These are phyloP conservation scores for Hydrozoanthus tunicans DNA, from an alignment of 64 coral and sea anemone species.

Conservation along the genomic window DNA sequence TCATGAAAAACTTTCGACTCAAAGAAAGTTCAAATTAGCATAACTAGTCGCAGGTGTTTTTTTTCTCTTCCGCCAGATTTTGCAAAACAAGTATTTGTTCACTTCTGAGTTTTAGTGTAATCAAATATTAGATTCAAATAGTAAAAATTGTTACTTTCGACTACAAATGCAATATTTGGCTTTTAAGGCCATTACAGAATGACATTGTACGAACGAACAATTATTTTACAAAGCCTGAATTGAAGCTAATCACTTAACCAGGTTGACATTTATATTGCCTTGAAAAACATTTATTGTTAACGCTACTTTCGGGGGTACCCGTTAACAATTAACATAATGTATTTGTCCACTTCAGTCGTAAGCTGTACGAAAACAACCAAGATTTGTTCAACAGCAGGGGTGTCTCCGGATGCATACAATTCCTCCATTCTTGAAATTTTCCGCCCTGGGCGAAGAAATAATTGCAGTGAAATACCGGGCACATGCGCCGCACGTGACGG, in stretches of 20 bases:
- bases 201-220: neutral
- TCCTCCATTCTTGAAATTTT: slow-evolving; percentile 15
- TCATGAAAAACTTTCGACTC: neutral
- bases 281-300: neutral
- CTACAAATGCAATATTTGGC: neutral
- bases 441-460: neutral
- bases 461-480: neutral
- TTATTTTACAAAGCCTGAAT: neutral
- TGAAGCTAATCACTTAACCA: neutral
- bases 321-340: too few relatives aligned
- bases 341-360: too few relatives aligned
- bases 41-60: slow-evolving; percentile 21
- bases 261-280: neutral
- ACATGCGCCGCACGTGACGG: slow-evolving; percentile 14
- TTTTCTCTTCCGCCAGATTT: neutral
- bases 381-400: slow-evolving; percentile 3
- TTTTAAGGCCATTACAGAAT: neutral
- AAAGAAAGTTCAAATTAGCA: neutral
- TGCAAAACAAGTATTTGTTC: neutral
- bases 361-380: neutral
- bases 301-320: neutral
- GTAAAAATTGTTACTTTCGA: too few relatives aligned
- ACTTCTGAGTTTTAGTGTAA: neutral
- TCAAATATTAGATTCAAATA: neutral
- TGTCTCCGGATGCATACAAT: neutral